Conservation (phyloP, 64 coral and sea anemone genomes). For the Actinia tenebrosa region DNA sequence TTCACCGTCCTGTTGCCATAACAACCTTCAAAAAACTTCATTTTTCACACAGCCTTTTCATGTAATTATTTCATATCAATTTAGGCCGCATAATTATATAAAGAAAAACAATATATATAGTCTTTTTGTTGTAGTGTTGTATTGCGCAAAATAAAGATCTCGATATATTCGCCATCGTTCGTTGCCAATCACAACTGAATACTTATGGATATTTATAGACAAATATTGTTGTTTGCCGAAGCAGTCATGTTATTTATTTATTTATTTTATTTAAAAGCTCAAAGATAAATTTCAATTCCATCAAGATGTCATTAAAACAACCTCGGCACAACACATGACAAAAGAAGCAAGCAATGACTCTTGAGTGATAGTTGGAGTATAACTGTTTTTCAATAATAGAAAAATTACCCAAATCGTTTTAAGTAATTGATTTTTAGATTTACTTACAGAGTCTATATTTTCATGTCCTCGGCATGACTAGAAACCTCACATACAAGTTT, state of each 20-base stretch:
- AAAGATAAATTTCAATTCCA: not conserved
- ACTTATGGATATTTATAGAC: not conserved
- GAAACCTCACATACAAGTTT: too few relatives aligned
- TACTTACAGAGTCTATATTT: too few relatives aligned
- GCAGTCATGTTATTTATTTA: not conserved
- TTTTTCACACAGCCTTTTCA: not conserved
- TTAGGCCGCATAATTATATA: not conserved
- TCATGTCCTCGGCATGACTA: too few relatives aligned
- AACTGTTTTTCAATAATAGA: not conserved
- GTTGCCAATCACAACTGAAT: not conserved
- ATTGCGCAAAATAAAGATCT: too few relatives aligned
- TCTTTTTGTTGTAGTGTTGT: not conserved
- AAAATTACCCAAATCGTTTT: not conserved
- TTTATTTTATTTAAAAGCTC: not conserved
- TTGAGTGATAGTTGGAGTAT: too few relatives aligned
- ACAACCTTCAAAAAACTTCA: not conserved
- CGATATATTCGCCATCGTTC: too few relatives aligned
- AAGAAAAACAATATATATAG: not conserved
- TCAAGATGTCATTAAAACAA: not conserved
- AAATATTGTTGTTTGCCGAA: not conserved
- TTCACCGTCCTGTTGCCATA: not conserved
- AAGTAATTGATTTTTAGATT: not conserved
- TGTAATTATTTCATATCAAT: not conserved
- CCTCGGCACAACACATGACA: not conserved
- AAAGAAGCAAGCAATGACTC: not conserved